A percentile compares a stretch with the other conserved stretches of the same genome.
These are phyloP conservation scores for Coptodon rendalli DNA, from an alignment of 2,113 vertebrate species.

Conservation along the genomic window DNA sequence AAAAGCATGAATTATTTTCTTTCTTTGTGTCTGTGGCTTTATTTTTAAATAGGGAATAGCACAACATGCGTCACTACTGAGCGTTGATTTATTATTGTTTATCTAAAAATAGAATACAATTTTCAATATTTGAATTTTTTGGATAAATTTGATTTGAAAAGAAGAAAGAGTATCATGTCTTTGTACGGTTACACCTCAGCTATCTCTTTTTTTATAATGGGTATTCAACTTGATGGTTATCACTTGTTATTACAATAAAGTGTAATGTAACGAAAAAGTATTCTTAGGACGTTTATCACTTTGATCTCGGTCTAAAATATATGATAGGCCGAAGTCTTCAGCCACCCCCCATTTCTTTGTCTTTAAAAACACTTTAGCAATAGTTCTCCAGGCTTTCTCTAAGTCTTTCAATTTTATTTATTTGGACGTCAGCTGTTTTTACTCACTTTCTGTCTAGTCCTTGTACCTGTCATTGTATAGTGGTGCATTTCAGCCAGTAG, in stretches of 20 bases:
- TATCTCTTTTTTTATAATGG: background rate
- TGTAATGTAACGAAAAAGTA: background rate
- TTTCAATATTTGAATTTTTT: background rate
- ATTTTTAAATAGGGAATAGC: background rate
- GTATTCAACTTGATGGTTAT: background rate
- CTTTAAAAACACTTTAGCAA: background rate
- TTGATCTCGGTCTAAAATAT: background rate
- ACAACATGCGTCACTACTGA: background rate
- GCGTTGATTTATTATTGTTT: background rate
- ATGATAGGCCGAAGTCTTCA: background rate
- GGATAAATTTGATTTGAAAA: background rate
- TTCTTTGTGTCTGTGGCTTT: background rate
- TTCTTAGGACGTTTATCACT: background rate
- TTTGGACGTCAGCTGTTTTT: background rate
- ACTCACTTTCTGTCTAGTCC: background rate
- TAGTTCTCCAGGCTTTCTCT: background rate
- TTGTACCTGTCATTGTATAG: background rate
- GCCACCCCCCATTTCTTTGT: background rate
- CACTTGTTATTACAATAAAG: background rate
- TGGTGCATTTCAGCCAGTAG: background rate
- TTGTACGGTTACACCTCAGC: background rate
- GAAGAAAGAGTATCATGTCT: background rate
- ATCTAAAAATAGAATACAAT: background rate
- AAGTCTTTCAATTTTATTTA: rapidly evolving
- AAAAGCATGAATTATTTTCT: background rate